Percentiles rank a stretch among this genome's conserved stretches.
Conservation (phyloP, 1,140 invertebrate species). For the Cherax quadricarinatus region DNA sequence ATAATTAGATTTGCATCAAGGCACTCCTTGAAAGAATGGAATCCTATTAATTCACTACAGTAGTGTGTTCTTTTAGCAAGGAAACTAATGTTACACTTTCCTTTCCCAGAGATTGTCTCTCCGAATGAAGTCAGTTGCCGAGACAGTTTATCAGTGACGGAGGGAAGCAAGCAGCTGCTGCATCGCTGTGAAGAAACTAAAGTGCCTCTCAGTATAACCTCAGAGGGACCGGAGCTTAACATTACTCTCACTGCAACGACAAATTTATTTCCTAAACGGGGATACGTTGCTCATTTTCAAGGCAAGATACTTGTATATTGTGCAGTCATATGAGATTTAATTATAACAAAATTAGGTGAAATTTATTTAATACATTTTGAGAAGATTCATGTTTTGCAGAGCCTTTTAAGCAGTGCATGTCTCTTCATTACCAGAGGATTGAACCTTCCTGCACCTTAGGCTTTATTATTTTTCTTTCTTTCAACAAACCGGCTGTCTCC, state of each 20-base stretch:
- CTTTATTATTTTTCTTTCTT: too few species aligned
- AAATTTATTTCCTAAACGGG: conserved; percentile 79
- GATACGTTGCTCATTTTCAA: conserved; percentile 80
- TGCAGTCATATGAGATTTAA: too few species aligned
- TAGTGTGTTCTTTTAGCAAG: neutral
- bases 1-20: neutral
- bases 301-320: conserved; percentile 74
- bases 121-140: conserved; percentile 77
- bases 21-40: too few species aligned
- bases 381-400: too few species aligned
- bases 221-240: conserved; percentile 77
- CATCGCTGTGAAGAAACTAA: conserved; percentile 77
- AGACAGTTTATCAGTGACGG: conserved; percentile 77
- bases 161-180: conserved; percentile 77
- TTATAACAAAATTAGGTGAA: too few species aligned
- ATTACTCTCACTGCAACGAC: conserved; percentile 77
- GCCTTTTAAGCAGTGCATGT: too few species aligned
- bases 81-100: neutral
- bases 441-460: too few species aligned
- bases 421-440: too few species aligned
- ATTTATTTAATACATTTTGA: too few species aligned
- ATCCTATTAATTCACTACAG: neutral
- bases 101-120: conserved; percentile 75
- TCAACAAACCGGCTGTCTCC: too few species aligned
- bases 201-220: conserved; percentile 76